A percentile compares a stretch with the other conserved stretches of the same genome.
phyloP scores from a whole-genome alignment of 2,797 vertebrate genomes.

The Siniperca undulata region DNA sequence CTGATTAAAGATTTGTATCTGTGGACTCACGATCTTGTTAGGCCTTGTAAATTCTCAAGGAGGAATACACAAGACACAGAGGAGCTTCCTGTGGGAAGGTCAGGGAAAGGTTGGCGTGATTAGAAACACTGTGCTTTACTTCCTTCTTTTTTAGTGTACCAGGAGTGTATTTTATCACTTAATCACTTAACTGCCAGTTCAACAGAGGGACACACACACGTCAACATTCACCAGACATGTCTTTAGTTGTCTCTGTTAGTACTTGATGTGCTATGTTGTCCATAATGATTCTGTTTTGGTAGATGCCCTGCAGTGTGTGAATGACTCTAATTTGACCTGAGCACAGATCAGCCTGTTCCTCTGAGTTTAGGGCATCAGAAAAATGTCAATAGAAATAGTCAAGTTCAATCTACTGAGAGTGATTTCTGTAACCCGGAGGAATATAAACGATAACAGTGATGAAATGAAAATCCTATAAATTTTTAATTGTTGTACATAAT shows the following conservation, averaged over 20 bases:
- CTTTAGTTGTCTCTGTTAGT: neutral
- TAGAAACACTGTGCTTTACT: neutral
- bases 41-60: slow-evolving; percentile 21
- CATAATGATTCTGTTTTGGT: neutral
- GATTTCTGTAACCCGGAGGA: slow-evolving; percentile 2
- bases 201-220: neutral
- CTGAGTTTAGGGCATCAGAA: neutral
- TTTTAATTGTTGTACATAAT: slow-evolving; percentile 36
- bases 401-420: slow-evolving; percentile 11
- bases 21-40: slow-evolving; percentile 5
- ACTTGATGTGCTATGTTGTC: slow-evolving; percentile 10
- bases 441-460: slow-evolving; percentile 6
- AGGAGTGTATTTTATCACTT: neutral
- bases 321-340: slow-evolving; percentile 30
- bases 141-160: neutral
- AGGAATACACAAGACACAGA: slow-evolving; percentile 7
- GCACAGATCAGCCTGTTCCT: slow-evolving; percentile 19
- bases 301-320: neutral
- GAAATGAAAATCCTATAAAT: slow-evolving; percentile 40
- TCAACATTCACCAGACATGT: neutral
- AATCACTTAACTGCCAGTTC: slow-evolving; percentile 3
- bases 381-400: slow-evolving; percentile 30
- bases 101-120: slow-evolving; percentile 16
- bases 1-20: slow-evolving; percentile 19
- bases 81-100: slow-evolving; percentile 23